Evolutionary conservation across 2,113 vertebrate genomes (phyloP).

Genomic region (Oreochromis niloticus): DNA sequence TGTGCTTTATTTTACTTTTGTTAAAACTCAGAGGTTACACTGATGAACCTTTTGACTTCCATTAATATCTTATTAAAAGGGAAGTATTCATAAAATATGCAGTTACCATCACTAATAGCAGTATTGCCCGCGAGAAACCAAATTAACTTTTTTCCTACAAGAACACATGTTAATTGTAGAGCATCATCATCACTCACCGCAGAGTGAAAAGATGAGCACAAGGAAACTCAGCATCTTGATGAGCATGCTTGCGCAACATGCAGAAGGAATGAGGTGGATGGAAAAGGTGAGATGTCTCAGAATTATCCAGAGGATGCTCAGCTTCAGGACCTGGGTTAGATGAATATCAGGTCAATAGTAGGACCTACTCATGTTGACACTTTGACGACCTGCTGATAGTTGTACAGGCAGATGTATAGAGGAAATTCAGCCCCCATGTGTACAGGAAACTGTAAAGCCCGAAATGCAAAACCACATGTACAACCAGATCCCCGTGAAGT

Average conservation of each 20-base stretch:
- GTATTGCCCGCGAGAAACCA: too few relatives aligned
- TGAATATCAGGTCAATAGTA: neutral
- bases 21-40: neutral
- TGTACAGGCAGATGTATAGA: rapidly evolving
- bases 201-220: neutral
- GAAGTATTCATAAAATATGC: too few relatives aligned
- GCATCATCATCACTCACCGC: constrained; percentile 53
- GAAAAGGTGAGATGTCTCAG: neutral
- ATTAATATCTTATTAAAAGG: too few relatives aligned
- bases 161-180: neutral
- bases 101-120: too few relatives aligned
- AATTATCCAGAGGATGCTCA: neutral
- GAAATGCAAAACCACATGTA: neutral
- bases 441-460: constrained; percentile 19
- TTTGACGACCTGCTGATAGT: neutral
- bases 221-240: constrained; percentile 13
- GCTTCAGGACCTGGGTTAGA: neutral
- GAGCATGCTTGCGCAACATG: neutral
- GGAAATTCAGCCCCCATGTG: neutral
- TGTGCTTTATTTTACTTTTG: neutral
- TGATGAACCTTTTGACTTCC: neutral
- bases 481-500: neutral
- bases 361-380: neutral
- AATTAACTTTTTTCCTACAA: too few relatives aligned
- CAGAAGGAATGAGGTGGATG: neutral